phyloP scores from a whole-genome alignment of 2,797 vertebrate genomes.

The Acipenser oxyrinchus region DNA sequence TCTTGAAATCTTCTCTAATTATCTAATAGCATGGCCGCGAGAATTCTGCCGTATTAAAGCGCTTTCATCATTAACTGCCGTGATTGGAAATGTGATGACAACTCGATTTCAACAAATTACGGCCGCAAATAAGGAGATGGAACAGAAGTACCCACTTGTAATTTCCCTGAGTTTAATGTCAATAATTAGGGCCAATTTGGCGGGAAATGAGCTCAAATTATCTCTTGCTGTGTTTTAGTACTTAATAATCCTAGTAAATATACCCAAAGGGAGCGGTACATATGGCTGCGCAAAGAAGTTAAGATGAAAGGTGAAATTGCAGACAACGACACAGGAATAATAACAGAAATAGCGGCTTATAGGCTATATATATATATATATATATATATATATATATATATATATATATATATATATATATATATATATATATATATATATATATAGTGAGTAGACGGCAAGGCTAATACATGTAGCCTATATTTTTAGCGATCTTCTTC shows the following conservation, averaged over 20 bases:
- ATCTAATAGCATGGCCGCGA: conserved; percentile 95
- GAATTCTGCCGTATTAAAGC: conserved; percentile 93
- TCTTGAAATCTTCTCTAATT: conserved; percentile 88
- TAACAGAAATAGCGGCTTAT: too few species aligned
- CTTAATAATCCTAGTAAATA: conserved; percentile 67
- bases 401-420: too few species aligned
- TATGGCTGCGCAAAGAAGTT: neutral
- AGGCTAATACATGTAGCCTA: too few species aligned
- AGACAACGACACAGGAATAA: neutral
- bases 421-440: too few species aligned
- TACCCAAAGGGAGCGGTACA: conserved; percentile 35
- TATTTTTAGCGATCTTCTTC: too few species aligned
- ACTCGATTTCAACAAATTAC: conserved; percentile 97
- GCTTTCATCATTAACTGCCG: conserved; percentile 85
- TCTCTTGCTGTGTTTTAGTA: conserved; percentile 55
- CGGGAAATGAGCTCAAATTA: conserved; percentile 68
- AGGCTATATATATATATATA: too few species aligned
- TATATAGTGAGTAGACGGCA: too few species aligned
- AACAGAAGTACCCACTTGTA: conserved; percentile 84
- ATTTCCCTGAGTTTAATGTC: conserved; percentile 90
- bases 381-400: too few species aligned
- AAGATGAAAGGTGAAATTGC: neutral
- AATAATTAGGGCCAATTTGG: conserved; percentile 95
- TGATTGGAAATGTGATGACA: conserved; percentile 98
- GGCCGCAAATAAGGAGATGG: conserved; percentile 80